A percentile compares a stretch with the other conserved stretches of the same genome.
Evolutionary conservation across 2,888 invertebrate genomes (phyloP).

Genomic region (Disparrhopalites patrizii): DNA sequence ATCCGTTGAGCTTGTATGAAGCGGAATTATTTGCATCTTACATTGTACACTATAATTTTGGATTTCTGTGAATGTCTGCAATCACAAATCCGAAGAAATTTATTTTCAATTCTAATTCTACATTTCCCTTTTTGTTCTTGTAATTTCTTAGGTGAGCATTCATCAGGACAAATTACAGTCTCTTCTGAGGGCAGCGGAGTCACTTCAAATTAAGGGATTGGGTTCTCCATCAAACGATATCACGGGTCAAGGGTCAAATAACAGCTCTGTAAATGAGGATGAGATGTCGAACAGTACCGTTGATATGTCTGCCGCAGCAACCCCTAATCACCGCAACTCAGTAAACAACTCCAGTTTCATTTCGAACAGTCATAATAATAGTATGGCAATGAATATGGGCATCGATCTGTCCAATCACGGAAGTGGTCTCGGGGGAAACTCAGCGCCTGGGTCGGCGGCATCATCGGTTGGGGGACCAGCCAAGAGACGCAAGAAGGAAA

Average conservation of each 20-base stretch:
- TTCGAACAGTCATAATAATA: conserved; percentile 22
- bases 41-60: no score
- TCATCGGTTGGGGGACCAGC: conserved; percentile 31
- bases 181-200: conserved; percentile 48
- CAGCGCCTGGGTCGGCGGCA: conserved; percentile 18
- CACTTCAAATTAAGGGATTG: conserved; percentile 48
- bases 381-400: conserved; percentile 36
- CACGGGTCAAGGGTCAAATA: conserved; percentile 27
- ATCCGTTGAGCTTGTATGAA: no score
- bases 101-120: neutral
- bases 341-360: conserved; percentile 21
- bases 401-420: conserved; percentile 48
- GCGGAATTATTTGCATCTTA: no score
- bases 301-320: conserved; percentile 26
- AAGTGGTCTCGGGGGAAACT: conserved; percentile 15
- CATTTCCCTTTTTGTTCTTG: neutral
- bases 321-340: conserved; percentile 23
- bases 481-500: conserved; percentile 48
- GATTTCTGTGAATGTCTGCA: no score
- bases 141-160: conserved; percentile 38
- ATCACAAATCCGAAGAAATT: no score
- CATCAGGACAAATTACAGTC: conserved; percentile 47
- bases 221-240: conserved; percentile 45
- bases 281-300: conserved; percentile 29
- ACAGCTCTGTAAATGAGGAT: conserved; percentile 27